Percentiles rank a stretch among this genome's conserved stretches.
These are phyloP conservation scores for Polyodon spathula DNA, from an alignment of 2,113 vertebrate species.

Conservation along the genomic window DNA sequence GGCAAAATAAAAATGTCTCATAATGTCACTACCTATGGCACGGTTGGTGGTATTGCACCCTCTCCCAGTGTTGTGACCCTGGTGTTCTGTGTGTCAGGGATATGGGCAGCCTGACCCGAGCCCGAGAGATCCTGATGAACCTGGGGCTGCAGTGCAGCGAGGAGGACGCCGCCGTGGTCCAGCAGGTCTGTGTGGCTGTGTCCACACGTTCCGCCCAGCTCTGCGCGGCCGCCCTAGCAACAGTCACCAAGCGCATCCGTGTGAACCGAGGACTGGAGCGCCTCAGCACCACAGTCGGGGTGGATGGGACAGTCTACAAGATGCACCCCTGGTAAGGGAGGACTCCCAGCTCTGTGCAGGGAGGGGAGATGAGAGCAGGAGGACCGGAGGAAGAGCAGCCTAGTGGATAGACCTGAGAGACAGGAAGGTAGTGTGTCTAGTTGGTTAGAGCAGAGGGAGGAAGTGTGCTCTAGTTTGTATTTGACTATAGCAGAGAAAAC, in stretches of 20 bases:
- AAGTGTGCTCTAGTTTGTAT: too few relatives aligned
- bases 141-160: conserved; percentile 44
- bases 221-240: conserved; percentile 59
- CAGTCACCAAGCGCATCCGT: conserved; percentile 56
- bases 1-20: too few relatives aligned
- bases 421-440: too few relatives aligned
- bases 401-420: too few relatives aligned
- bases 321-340: conserved; percentile 54
- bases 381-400: too few relatives aligned
- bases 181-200: conserved; percentile 50
- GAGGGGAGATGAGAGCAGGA: too few relatives aligned
- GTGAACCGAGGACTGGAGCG: conserved; percentile 34
- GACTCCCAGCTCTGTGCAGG: too few relatives aligned
- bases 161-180: conserved; percentile 47
- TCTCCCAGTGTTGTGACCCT: neutral
- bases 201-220: conserved; percentile 54
- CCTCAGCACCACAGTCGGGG: conserved; percentile 49
- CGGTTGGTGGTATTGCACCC: neutral
- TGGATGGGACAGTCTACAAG: conserved; percentile 54
- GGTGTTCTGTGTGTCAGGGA: conserved; percentile 28
- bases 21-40: too few relatives aligned
- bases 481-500: too few relatives aligned
- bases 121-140: conserved; percentile 31
- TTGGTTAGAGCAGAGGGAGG: too few relatives aligned
- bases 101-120: conserved; percentile 12